Evolutionary conservation across 2,797 vertebrate species (phyloP).

Genomic region (Muscicapa comitata): DNA sequence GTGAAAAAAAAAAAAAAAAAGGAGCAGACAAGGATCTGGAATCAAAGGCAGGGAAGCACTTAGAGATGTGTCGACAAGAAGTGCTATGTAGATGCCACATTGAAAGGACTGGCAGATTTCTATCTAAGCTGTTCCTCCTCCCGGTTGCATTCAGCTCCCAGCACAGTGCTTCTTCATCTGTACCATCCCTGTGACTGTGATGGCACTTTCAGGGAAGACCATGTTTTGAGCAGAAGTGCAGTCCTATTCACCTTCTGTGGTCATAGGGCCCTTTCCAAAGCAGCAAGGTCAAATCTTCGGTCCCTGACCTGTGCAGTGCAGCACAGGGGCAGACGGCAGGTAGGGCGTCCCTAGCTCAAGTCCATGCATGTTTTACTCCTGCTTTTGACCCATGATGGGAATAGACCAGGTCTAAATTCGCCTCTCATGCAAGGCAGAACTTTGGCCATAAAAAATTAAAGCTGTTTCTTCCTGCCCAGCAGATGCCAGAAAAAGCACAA

Average conservation of each 20-base stretch:
- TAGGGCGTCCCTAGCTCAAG: not conserved
- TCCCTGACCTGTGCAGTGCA: not conserved
- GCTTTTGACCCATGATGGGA: not conserved
- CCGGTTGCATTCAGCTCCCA: not conserved
- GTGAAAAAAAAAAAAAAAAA: conserved; percentile 9
- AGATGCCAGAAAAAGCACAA: not conserved
- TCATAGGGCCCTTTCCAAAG: not conserved
- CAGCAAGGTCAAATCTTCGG: not conserved
- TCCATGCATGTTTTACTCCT: rapidly evolving
- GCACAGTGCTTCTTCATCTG: not conserved
- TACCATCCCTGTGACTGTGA: not conserved
- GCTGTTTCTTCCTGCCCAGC: not conserved
- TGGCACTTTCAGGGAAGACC: not conserved
- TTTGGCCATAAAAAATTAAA: not conserved
- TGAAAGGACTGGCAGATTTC: conserved; percentile 45
- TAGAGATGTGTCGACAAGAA: not conserved
- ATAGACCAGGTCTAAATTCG: not conserved
- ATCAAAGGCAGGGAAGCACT: conserved; percentile 18
- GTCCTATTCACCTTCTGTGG: not conserved
- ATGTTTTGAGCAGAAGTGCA: not conserved
- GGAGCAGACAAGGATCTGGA: conserved; percentile 30
- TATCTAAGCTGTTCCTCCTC: conserved; percentile 26
- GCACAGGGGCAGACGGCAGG: rapidly evolving
- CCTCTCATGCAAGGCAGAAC: not conserved
- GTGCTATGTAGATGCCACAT: not conserved